phyloP scores from a whole-genome alignment of 1,140 invertebrate genomes.

The Drosophila novamexicana region DNA sequence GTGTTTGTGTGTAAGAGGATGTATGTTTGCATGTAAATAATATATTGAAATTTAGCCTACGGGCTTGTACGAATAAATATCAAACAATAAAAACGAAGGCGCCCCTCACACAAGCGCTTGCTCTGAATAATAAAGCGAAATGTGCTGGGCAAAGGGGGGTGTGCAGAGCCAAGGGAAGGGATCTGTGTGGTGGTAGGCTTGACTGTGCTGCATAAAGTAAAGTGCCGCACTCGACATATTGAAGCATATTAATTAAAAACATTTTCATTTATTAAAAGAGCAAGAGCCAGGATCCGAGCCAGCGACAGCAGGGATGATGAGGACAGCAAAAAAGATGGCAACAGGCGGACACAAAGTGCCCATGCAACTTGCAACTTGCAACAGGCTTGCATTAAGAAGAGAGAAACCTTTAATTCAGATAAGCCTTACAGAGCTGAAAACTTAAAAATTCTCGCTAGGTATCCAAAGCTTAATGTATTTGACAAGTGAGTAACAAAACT shows the following conservation, averaged over 20 bases:
- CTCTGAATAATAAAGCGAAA: slow-evolving; percentile 12
- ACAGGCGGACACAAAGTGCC: not conserved
- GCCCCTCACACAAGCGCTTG: slow-evolving; percentile 32
- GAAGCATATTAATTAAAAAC: slow-evolving; percentile 80
- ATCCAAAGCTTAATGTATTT: no score
- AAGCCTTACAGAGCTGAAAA: not conserved
- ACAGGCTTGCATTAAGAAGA: not conserved
- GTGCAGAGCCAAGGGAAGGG: not conserved
- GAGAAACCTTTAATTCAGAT: not conserved
- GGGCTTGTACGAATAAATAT: slow-evolving; percentile 50
- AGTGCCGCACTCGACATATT: slow-evolving; percentile 70
- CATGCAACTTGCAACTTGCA: slow-evolving; percentile 12
- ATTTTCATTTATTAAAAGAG: slow-evolving; percentile 79
- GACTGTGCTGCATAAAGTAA: slow-evolving; percentile 41
- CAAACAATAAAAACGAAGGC: slow-evolving; percentile 51
- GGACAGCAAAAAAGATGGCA: not conserved
- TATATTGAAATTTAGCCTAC: slow-evolving; percentile 63
- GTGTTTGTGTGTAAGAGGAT: not conserved
- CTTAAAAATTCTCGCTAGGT: no score
- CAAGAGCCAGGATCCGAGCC: slow-evolving; percentile 32
- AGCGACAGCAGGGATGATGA: not conserved
- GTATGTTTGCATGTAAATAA: slow-evolving; percentile 19
- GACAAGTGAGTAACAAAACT: no score
- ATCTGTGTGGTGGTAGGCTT: slow-evolving; percentile 26
- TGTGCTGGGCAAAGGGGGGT: not conserved